Conservation (phyloP, 1,140 invertebrate species). For the Lasaia peninsularis region DNA sequence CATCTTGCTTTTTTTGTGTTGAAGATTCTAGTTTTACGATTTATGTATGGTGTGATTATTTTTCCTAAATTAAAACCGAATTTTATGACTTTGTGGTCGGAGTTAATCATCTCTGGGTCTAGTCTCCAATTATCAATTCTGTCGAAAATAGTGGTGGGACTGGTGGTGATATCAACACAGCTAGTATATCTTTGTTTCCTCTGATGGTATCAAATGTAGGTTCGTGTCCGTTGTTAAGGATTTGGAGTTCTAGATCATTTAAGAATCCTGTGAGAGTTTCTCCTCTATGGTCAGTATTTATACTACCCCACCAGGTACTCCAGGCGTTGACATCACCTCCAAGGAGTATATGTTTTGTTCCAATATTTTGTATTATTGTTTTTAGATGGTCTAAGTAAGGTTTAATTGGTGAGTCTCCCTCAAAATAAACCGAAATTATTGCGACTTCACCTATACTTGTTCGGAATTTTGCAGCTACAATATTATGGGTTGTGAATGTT, state of each 20-base stretch:
- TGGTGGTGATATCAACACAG: conserved; percentile 22
- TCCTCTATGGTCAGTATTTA: conserved; percentile 13
- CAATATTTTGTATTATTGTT: not conserved
- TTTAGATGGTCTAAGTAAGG: conserved; percentile 19
- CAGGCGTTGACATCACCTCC: conserved; percentile 30
- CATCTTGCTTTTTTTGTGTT: conserved; percentile 22
- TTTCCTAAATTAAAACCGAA: conserved; percentile 12
- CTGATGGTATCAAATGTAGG: conserved; percentile 29
- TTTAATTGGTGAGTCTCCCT: not conserved
- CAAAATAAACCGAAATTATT: not conserved
- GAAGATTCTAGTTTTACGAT: conserved; percentile 15
- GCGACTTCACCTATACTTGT: not conserved
- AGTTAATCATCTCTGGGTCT: not conserved
- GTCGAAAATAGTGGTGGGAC: not conserved
- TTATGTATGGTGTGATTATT: not conserved
- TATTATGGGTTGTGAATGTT: not conserved
- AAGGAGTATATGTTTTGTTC: conserved; percentile 8
- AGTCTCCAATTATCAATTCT: conserved; percentile 11
- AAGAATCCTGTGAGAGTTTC: conserved; percentile 8
- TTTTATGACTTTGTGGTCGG: conserved; percentile 20
- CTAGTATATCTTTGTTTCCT: conserved; percentile 16
- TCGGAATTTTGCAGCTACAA: not conserved
- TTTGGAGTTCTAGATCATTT: conserved; percentile 18
- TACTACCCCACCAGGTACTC: conserved; percentile 30
- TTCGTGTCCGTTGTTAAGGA: conserved; percentile 22